Base-by-base conservation (phyloP, 1,140 invertebrate genomes). In the Camponotus vicinus region DNA sequence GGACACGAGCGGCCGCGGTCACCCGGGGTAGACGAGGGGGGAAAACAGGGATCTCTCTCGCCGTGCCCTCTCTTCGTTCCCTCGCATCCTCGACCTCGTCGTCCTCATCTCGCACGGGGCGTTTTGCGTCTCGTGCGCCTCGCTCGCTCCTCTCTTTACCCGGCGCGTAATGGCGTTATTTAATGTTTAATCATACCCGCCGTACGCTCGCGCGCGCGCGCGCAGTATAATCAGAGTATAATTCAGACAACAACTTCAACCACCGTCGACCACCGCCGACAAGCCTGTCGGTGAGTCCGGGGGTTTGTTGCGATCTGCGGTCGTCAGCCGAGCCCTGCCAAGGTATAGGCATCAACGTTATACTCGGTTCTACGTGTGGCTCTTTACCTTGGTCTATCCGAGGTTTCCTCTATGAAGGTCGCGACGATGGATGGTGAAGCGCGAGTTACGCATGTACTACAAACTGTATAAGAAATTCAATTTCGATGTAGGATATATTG, bases 171-270 rank as follows among this genome's bases (percentile, higher is more conserved):
- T 95, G 93, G 93, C 94, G 94, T 95, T 95, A 93, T 95, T 95
- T 95, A 95, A 95, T 94, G 94, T 95, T 94, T 95, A 95, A 95
- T 95, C 94, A 95, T 94, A 94, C 88, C 93, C 93, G 88, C 90
- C 91, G 90, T 91, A 88, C 88, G 85, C 92, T 88, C 82, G 86
- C 27, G 27, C 27, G 27, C 27, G 27, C 27, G 27, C 27, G 27
- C 27, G 27, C 88, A 92, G 93, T 94, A 94, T 95, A 95, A 94
- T 95, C 94, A 94, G 93, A 94, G 94, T 94, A 94, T 95, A 95
- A 95, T 95, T 94, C 93, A 94, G 93, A 94, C 93, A 93, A 94
- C 93, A 93, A 94, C 94, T 92, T 92, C 91, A 93, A 92, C 92
- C 91, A 88, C 83, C 88, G 86, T 77, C 79, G 79, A 76, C 79